These are phyloP conservation scores for Ooceraea biroi DNA, from an alignment of 1,140 invertebrate genomes.

Conservation along the genomic window DNA sequence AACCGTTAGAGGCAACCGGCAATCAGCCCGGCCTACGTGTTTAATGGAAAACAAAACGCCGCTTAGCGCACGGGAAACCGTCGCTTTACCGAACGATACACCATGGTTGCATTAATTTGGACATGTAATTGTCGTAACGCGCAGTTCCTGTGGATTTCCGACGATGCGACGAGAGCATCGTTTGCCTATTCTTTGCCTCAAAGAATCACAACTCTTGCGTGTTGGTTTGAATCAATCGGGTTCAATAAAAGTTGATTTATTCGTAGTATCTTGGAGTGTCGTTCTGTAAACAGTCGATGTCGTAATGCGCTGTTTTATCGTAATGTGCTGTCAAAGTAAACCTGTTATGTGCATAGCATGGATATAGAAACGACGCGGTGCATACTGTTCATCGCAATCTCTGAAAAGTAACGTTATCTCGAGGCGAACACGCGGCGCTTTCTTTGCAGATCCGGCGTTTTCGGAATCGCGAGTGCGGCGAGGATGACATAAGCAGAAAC, in stretches of 20 bases:
- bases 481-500: not conserved
- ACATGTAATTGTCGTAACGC: not conserved
- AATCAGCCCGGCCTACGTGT: slow-evolving; percentile 40
- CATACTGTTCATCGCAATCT: not conserved
- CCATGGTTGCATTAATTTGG: not conserved
- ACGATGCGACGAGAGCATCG: not conserved
- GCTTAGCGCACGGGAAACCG: slow-evolving; percentile 20
- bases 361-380: not conserved
- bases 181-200: too few relatives aligned
- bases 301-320: not conserved
- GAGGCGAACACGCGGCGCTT: not conserved
- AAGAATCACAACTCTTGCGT: too few relatives aligned
- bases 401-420: slow-evolving; percentile 12
- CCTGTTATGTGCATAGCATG: not conserved
- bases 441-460: not conserved
- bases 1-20: slow-evolving; percentile 33
- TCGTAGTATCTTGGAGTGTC: too few relatives aligned
- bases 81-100: slow-evolving; percentile 10
- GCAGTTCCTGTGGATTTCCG: not conserved
- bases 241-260: too few relatives aligned
- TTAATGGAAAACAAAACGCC: slow-evolving; percentile 57
- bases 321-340: not conserved
- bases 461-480: not conserved
- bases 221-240: too few relatives aligned
- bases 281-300: not conserved